These are phyloP conservation scores for Abscondita cerata DNA, from an alignment of 2,888 invertebrate species.

Conservation along the genomic window DNA sequence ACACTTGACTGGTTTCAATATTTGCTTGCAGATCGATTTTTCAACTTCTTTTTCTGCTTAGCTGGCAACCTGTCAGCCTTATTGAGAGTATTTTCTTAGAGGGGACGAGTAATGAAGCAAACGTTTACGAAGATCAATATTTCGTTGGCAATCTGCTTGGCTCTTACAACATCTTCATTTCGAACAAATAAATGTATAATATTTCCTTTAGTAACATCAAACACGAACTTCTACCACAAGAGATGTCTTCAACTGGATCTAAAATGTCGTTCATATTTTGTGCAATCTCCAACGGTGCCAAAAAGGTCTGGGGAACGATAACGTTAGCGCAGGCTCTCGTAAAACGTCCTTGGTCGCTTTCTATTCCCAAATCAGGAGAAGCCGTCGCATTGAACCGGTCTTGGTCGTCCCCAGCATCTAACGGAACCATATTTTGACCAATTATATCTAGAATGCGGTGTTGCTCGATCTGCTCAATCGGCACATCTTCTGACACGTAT, in stretches of 20 bases:
- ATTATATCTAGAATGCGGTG: neutral
- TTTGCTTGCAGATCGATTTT: conserved; percentile 81
- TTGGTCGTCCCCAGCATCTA: conserved; percentile 39
- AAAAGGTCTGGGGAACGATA: conserved; percentile 56
- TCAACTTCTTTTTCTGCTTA: conserved; percentile 83
- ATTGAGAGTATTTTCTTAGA: conserved; percentile 78
- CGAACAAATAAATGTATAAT: too few relatives aligned
- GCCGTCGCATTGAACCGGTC: conserved; percentile 60
- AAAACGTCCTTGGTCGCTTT: conserved; percentile 76
- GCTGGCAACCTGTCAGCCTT: conserved; percentile 80
- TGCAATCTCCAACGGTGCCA: conserved; percentile 59
- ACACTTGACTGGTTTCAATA: conserved; percentile 79
- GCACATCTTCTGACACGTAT: conserved; percentile 60
- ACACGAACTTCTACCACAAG: conserved; percentile 48
- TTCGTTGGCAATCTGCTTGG: conserved; percentile 63
- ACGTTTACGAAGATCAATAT: conserved; percentile 73
- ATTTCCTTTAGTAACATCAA: too few relatives aligned
- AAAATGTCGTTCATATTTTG: conserved; percentile 56
- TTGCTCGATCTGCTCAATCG: conserved; percentile 31
- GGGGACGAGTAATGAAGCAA: conserved; percentile 73
- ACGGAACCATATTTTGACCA: conserved; percentile 13
- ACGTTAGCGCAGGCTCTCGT: conserved; percentile 69
- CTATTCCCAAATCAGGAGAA: conserved; percentile 90
- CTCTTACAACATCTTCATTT: conserved; percentile 50
- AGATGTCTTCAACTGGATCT: conserved; percentile 43